A percentile compares a stretch with the other conserved stretches of the same genome.
Evolutionary conservation across 1,140 invertebrate species (phyloP).

Genomic region (Pseudomyrmex cubaensis): DNA sequence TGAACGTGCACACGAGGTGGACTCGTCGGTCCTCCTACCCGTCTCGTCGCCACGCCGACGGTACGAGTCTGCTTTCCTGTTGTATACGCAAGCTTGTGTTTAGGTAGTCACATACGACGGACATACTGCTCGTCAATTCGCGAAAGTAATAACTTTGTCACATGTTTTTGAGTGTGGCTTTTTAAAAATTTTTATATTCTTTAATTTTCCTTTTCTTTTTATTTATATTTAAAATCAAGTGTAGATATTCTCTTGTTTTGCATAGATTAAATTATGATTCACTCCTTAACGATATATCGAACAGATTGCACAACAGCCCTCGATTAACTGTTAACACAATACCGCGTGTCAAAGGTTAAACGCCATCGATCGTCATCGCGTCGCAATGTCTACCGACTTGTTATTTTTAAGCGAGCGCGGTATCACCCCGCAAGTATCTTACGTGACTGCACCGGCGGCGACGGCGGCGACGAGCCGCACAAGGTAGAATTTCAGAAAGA

Average conservation of each 20-base stretch:
- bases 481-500: conserved; percentile 45
- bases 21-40: conserved; percentile 12
- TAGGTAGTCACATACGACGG: neutral
- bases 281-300: neutral
- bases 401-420: conserved; percentile 37
- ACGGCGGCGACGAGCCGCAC: too few species aligned
- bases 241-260: too few species aligned
- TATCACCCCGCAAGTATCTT: conserved; percentile 48
- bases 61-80: conserved; percentile 18
- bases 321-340: conserved; percentile 37
- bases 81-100: neutral
- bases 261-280: neutral
- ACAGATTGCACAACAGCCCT: conserved; percentile 32
- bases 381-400: conserved; percentile 34
- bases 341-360: conserved; percentile 39
- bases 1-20: conserved; percentile 55
- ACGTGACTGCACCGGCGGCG: neutral
- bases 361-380: conserved; percentile 56
- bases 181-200: neutral
- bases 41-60: neutral
- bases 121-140: conserved; percentile 9
- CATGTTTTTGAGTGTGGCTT: neutral
- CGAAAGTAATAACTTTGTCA: neutral
- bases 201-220: neutral
- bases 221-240: neutral